Conservation (phyloP, 2,113 vertebrate species). For the Rhinichthys klamathensis region DNA sequence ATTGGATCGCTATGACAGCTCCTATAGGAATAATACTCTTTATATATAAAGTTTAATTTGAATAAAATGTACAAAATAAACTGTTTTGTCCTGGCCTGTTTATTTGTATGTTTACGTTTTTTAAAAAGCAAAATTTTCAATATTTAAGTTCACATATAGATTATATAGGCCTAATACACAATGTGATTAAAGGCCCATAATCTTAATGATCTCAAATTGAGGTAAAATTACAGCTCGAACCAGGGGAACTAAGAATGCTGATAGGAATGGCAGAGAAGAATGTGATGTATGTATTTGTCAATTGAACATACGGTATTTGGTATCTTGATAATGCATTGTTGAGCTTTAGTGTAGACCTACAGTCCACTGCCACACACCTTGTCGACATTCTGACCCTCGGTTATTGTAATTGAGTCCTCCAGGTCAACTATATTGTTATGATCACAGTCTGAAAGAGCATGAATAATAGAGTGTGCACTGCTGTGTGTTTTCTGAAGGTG, state of each 20-base stretch:
- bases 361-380: not conserved
- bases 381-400: slow-evolving; percentile 17
- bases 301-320: not conserved
- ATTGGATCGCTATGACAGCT: not conserved
- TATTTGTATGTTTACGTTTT: not conserved
- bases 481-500: slow-evolving; percentile 33
- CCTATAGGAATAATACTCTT: not conserved
- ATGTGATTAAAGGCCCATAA: not conserved
- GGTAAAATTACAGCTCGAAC: not conserved
- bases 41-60: not conserved
- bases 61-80: not conserved
- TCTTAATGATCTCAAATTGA: not conserved
- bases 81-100: not conserved
- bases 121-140: not conserved
- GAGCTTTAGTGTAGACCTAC: not conserved
- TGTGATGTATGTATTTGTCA: not conserved
- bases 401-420: slow-evolving; percentile 28
- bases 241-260: not conserved
- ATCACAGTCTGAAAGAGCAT: slow-evolving; percentile 16
- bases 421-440: not conserved
- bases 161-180: not conserved
- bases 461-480: slow-evolving; percentile 27
- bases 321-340: not conserved
- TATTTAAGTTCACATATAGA: not conserved
- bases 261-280: not conserved